phyloP scores from a whole-genome alignment of 2,113 vertebrate genomes.

The Puffinus mauretanicus region DNA sequence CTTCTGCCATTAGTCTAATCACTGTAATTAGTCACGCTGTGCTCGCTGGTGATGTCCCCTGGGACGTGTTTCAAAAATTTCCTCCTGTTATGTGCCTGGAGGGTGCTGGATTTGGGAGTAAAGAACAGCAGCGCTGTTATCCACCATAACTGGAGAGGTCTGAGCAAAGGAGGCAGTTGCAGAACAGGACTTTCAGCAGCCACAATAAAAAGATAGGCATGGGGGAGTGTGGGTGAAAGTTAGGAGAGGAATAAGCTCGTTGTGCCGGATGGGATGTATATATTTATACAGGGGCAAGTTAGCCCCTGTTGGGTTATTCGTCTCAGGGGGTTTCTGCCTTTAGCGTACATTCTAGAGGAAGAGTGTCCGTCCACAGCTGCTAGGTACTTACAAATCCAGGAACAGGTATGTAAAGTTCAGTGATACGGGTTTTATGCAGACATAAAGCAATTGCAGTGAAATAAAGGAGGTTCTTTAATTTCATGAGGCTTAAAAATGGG shows the following conservation, averaged over 20 bases:
- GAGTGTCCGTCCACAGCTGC: background rate
- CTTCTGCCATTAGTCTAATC: background rate
- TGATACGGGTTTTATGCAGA: background rate
- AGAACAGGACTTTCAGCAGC: background rate
- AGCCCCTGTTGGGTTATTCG: background rate
- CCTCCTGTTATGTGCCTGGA: background rate
- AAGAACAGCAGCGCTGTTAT: background rate
- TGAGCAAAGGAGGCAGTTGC: background rate
- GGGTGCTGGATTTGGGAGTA: background rate
- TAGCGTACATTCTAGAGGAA: background rate
- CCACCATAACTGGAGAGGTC: background rate
- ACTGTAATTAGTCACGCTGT: background rate
- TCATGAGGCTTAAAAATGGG: constrained; percentile 33
- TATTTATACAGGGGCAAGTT: background rate
- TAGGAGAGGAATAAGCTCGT: background rate
- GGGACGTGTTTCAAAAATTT: background rate
- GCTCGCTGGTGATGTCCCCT: background rate
- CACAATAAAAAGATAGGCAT: background rate
- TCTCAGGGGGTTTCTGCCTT: background rate
- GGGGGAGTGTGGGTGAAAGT: background rate
- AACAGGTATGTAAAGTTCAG: background rate
- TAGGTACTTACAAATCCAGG: background rate
- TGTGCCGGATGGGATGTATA: background rate
- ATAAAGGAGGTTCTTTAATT: constrained; percentile 31
- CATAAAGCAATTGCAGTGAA: constrained; percentile 13